These are phyloP conservation scores for Cryptotis parvus DNA, from an alignment of 2,113 vertebrate species.

Conservation along the genomic window DNA sequence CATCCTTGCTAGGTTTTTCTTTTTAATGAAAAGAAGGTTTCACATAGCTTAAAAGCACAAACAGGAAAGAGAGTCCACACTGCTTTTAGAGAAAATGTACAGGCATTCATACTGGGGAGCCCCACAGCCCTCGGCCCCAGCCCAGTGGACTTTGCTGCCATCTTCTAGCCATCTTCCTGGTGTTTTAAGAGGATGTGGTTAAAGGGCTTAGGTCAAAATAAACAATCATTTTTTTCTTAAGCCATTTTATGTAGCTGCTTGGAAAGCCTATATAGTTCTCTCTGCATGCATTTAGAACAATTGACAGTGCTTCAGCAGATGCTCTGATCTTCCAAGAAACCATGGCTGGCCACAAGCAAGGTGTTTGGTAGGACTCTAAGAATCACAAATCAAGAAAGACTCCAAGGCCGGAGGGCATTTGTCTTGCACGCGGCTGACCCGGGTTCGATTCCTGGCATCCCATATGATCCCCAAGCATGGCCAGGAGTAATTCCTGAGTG, in stretches of 20 bases:
- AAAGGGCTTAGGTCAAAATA: conserved; percentile 55
- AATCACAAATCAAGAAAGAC: background rate
- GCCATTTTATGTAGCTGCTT: conserved; percentile 65
- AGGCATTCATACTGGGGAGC: background rate
- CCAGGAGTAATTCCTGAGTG: no score
- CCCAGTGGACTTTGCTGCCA: conserved; percentile 3
- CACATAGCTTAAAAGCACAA: conserved; percentile 65
- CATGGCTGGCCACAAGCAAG: conserved; percentile 60
- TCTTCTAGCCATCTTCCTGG: conserved; percentile 44
- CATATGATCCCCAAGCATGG: no score
- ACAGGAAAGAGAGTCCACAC: conserved; percentile 55
- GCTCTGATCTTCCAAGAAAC: conserved; percentile 64
- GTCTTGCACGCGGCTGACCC: no score
- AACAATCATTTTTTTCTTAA: conserved; percentile 66
- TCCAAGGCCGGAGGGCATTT: no score
- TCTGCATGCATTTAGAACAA: conserved; percentile 33
- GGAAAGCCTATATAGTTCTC: conserved; percentile 61
- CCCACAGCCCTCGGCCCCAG: background rate
- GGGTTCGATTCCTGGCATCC: no score
- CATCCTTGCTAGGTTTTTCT: conserved; percentile 75
- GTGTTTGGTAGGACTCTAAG: conserved; percentile 61
- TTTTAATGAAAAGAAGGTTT: conserved; percentile 56
- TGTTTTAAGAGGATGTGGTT: conserved; percentile 57
- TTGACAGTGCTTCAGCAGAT: conserved; percentile 51
- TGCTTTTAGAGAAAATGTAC: conserved; percentile 53